Conservation (phyloP, 2,113 vertebrate genomes). For the Rana temporaria region DNA sequence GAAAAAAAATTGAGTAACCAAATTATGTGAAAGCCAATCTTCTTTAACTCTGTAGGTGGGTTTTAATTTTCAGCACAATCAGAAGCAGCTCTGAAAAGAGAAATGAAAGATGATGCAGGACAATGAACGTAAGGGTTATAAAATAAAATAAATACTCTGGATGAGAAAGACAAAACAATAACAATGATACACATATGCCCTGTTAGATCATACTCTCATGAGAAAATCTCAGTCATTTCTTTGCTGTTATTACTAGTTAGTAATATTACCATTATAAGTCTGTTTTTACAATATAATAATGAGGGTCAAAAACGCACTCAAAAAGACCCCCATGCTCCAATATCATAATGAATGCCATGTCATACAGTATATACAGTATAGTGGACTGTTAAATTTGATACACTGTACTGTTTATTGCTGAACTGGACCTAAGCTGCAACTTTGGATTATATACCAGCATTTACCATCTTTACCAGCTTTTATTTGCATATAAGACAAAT, state of each 20-base stretch:
- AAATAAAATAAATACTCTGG: slow-evolving; percentile 59
- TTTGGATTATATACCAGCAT: too few species aligned
- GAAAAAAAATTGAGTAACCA: slow-evolving; percentile 62
- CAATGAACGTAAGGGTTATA: slow-evolving; percentile 58
- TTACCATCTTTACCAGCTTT: too few species aligned
- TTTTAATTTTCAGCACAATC: slow-evolving; percentile 66
- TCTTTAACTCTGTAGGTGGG: slow-evolving; percentile 57
- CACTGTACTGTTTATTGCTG: too few species aligned
- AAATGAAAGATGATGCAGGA: slow-evolving; percentile 51
- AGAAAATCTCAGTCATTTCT: background rate
- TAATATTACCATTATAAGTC: background rate
- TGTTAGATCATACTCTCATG: background rate
- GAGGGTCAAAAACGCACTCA: background rate
- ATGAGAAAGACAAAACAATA: slow-evolving; percentile 58
- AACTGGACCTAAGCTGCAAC: too few species aligned
- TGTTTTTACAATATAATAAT: slow-evolving; percentile 7
- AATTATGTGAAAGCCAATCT: slow-evolving; percentile 60
- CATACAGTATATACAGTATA: too few species aligned
- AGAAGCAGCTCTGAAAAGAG: slow-evolving; percentile 59
- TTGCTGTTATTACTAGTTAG: slow-evolving; percentile 35
- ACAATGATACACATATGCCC: slow-evolving; percentile 8
- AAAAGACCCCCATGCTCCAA: background rate
- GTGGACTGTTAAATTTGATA: too few species aligned
- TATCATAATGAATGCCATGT: too few species aligned
- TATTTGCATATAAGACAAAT: too few species aligned